Base-by-base conservation (phyloP, 1,140 invertebrate genomes). In the Cydia fagiglandana region DNA sequence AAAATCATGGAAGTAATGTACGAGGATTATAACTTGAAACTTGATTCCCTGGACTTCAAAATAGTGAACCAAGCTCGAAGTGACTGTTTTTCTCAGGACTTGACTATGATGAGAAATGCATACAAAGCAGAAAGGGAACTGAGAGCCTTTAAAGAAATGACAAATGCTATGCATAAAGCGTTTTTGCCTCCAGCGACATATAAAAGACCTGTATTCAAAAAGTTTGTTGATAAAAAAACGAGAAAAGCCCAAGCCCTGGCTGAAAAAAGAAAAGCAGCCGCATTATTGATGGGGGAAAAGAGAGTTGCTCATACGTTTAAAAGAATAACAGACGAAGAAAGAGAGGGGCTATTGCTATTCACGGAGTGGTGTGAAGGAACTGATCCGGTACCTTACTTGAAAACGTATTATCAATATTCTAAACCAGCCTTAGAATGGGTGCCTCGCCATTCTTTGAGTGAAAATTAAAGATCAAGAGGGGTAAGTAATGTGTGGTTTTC, bases 1-100 rank as follows among this genome's bases (percentile, higher is more conserved):
- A 94, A 93, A 82, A 91, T 93, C 73, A 93, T 96, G 53, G 95
- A 96, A 87, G 93, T 91, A 73, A 93, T 92, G 64, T 94, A 95
- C 81, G 94, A 95, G 84, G 84, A 91, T 34, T 92, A 94, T 20
- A 94, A 95, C 81, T 83, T 94, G 53, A 87, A 93, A 73, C 80
- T 96, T 30, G 95, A 96, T 82, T 91, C 90, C 50, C 81, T 95
- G 77, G 94, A 95, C 7, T 93, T 93, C 30, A 93, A 94, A 20
- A 91, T 94, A 77, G 95, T 96, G 0, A 87, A 90, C 17, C 81
- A 89, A 79, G 94, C 94, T 24, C 93, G 94, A 81, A 94, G 88
- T 64, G 93, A 94, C 76, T 94, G 94, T 74, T 95, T 94, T 81
- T 86, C 86, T 15, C 93, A 95, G 81, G 94, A 95, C 82, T 89